phyloP scores from a whole-genome alignment of 1,140 invertebrate genomes.

The Cotesia chilonis region DNA sequence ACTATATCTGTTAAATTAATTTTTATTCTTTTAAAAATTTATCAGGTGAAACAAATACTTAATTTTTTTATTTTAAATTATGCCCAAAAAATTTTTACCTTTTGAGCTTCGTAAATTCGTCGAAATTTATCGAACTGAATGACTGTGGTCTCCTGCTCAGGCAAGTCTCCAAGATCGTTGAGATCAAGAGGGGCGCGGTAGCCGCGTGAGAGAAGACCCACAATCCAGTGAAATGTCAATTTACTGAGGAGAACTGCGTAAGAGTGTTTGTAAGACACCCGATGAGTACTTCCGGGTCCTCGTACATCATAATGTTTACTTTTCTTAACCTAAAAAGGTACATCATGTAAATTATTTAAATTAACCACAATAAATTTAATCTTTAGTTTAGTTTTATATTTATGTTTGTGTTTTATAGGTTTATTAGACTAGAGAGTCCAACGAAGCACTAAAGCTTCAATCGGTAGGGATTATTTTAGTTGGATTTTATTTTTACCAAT shows the following conservation, averaged over 20 bases:
- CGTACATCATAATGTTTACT: constrained; percentile 42
- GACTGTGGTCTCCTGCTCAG: constrained; percentile 69
- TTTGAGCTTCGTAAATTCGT: constrained; percentile 62
- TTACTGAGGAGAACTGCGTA: constrained; percentile 57
- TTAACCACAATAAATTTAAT: constrained; percentile 29
- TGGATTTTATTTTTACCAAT: constrained; percentile 3
- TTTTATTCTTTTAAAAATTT: too few relatives aligned
- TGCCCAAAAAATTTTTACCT: constrained; percentile 53
- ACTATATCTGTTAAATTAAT: too few relatives aligned
- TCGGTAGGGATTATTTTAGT: constrained; percentile 11
- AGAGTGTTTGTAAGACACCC: constrained; percentile 45
- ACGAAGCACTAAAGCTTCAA: constrained; percentile 38
- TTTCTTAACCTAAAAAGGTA: constrained; percentile 44
- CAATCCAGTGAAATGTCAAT: constrained; percentile 82
- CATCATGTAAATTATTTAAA: not conserved
- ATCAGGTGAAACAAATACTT: too few relatives aligned
- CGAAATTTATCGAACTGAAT: constrained; percentile 68
- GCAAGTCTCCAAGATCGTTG: constrained; percentile 76
- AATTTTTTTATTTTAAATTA: too few relatives aligned
- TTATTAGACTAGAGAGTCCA: constrained; percentile 7
- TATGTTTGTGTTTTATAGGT: not conserved
- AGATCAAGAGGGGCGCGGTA: constrained; percentile 73
- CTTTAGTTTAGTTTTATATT: constrained; percentile 37
- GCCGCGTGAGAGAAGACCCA: constrained; percentile 72
- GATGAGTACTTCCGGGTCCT: constrained; percentile 18